Evolutionary conservation across 2,888 invertebrate species (phyloP).

Genomic region (Euzophera pinguis): DNA sequence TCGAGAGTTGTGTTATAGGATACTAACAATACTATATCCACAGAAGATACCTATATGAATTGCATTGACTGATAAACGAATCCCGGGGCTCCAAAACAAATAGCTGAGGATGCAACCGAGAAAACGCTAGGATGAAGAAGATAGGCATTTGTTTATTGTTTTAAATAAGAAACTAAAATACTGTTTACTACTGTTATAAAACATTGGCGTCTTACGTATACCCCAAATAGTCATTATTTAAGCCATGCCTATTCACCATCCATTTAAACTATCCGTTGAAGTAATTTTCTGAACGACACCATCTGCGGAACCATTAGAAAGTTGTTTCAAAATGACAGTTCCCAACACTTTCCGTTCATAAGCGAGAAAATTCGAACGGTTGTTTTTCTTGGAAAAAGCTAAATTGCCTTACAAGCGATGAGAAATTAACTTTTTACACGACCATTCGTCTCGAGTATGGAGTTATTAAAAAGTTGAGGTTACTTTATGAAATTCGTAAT

Average conservation of each 20-base stretch:
- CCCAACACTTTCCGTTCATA: constrained; percentile 20
- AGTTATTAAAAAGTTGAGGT: constrained; percentile 42
- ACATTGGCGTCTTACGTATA: too few relatives aligned
- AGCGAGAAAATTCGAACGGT: constrained; percentile 24
- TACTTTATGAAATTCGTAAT: constrained; percentile 38
- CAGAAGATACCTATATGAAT: too few relatives aligned
- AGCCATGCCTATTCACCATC: constrained; percentile 1
- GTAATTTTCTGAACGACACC: constrained; percentile 7
- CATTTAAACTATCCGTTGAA: constrained; percentile 10
- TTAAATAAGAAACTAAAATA: too few relatives aligned
- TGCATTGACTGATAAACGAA: too few relatives aligned
- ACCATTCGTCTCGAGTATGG: constrained; percentile 35
- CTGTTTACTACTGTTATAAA: too few relatives aligned
- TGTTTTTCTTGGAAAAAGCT: constrained; percentile 30
- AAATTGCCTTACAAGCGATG: constrained; percentile 35
- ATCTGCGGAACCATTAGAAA: constrained; percentile 21
- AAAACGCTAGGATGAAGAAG: too few relatives aligned
- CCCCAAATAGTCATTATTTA: too few relatives aligned
- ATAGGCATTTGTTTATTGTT: too few relatives aligned
- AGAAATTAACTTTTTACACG: constrained; percentile 46
- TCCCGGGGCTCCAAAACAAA: too few relatives aligned
- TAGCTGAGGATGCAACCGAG: too few relatives aligned
- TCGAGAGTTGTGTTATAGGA: too few relatives aligned
- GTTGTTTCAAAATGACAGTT: constrained; percentile 21
- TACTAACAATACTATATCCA: too few relatives aligned